Percentiles rank a stretch among this genome's conserved stretches.
These are phyloP conservation scores for Callospermophilus lateralis DNA, from an alignment of 2,113 vertebrate species.

Conservation along the genomic window DNA sequence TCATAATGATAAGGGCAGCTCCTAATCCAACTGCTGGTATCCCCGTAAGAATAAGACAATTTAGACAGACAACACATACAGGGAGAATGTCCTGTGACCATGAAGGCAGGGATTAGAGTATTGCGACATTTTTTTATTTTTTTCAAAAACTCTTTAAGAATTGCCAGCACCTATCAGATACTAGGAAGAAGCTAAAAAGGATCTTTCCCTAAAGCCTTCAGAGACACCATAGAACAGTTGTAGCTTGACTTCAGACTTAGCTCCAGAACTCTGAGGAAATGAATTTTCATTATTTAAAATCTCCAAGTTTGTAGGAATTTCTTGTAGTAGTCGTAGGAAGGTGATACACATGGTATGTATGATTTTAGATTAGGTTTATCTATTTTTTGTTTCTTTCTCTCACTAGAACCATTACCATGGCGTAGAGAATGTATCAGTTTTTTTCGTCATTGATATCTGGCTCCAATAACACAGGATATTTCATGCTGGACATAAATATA, in stretches of 20 bases:
- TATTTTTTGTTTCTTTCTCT: background rate
- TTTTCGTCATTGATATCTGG: background rate
- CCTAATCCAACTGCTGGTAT: background rate
- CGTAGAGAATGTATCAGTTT: background rate
- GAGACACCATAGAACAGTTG: background rate
- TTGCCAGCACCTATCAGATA: background rate
- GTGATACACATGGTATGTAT: too few species aligned
- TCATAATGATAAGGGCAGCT: background rate
- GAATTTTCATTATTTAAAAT: background rate
- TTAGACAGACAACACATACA: background rate
- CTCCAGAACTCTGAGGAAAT: background rate
- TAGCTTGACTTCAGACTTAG: background rate
- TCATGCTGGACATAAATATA: background rate
- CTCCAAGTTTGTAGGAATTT: too few species aligned
- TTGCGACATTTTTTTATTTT: too few species aligned
- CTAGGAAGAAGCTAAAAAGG: background rate
- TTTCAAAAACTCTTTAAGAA: too few species aligned
- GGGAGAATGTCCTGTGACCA: background rate
- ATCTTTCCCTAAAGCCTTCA: background rate
- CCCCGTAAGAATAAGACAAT: background rate
- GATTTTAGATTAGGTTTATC: background rate
- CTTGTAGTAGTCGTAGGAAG: background rate
- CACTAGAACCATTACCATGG: background rate
- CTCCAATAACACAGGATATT: background rate
- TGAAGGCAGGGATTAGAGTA: background rate